Evolutionary conservation across 2,797 vertebrate species (phyloP).

Genomic region (Aldrovandia affinis): DNA sequence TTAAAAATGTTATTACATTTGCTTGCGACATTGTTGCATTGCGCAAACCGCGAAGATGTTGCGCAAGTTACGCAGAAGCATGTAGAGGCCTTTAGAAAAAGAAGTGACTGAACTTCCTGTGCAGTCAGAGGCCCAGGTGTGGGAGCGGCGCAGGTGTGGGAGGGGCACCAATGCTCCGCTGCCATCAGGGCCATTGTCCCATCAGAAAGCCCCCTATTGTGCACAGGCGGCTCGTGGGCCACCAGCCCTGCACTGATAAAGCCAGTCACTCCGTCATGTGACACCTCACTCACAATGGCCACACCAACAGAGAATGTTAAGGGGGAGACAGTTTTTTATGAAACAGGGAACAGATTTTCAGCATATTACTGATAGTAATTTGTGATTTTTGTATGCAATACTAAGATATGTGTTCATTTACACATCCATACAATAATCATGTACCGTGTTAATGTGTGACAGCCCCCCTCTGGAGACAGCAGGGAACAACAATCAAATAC

Average conservation of each 20-base stretch:
- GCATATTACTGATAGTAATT: neutral
- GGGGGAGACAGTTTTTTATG: conserved; percentile 50
- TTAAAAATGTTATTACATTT: too few relatives aligned
- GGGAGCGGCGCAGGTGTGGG: conserved; percentile 55
- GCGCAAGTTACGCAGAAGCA: too few relatives aligned
- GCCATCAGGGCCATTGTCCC: conserved; percentile 71
- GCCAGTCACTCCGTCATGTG: conserved; percentile 69
- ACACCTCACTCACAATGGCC: conserved; percentile 70
- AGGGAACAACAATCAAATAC: too few relatives aligned
- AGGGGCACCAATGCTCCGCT: conserved; percentile 70
- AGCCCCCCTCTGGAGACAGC: neutral
- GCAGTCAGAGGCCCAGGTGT: conserved; percentile 53
- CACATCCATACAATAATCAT: neutral
- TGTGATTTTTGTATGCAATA: too few relatives aligned
- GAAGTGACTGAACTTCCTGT: conserved; percentile 65
- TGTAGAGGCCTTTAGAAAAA: too few relatives aligned
- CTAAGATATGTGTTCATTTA: neutral
- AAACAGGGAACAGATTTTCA: neutral
- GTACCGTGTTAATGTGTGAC: neutral
- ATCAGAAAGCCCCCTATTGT: conserved; percentile 69
- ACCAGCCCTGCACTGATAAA: conserved; percentile 69
- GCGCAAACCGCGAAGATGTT: too few relatives aligned
- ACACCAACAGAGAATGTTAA: conserved; percentile 56
- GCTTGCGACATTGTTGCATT: too few relatives aligned
- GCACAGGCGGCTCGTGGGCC: conserved; percentile 67